phyloP scores from a whole-genome alignment of 2,797 vertebrate species.

The Fistularia tabacaria region DNA sequence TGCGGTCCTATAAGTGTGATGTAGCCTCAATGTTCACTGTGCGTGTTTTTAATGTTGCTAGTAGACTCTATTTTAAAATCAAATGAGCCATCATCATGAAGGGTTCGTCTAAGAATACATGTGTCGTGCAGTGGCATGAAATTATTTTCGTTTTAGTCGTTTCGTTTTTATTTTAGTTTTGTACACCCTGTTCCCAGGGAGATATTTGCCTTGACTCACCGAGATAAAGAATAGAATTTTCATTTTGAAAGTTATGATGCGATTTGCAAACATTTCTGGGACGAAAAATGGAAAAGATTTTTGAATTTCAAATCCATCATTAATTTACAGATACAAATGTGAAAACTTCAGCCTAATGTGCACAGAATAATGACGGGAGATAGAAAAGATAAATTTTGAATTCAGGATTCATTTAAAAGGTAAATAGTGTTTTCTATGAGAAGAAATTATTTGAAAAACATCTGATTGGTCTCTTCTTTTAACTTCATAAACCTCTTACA shows the following conservation, averaged over 20 bases:
- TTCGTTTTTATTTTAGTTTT: constrained; percentile 25
- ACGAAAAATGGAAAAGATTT: constrained; percentile 33
- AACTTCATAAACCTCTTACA: constrained; percentile 3
- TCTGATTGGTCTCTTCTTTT: neutral
- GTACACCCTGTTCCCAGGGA: neutral
- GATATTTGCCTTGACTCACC: constrained; percentile 18
- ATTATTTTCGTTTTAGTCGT: too few species aligned
- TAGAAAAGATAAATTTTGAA: constrained; percentile 5
- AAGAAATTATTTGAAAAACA: neutral
- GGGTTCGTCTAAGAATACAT: neutral
- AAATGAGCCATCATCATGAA: neutral
- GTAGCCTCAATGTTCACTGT: too few species aligned
- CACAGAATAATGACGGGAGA: constrained; percentile 7
- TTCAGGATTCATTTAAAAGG: neutral
- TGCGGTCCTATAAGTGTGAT: too few species aligned
- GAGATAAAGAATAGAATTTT: constrained; percentile 23
- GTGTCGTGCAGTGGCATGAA: constrained; percentile 11
- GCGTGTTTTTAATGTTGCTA: neutral
- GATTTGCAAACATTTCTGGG: too few species aligned
- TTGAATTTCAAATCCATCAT: constrained; percentile 19
- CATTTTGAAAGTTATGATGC: constrained; percentile 23
- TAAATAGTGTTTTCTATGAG: neutral
- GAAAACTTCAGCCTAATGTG: constrained; percentile 4
- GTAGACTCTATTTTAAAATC: neutral
- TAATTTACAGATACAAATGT: constrained; percentile 9